Base-by-base conservation (phyloP, 1,140 invertebrate species). In the Coelopa frigida region DNA sequence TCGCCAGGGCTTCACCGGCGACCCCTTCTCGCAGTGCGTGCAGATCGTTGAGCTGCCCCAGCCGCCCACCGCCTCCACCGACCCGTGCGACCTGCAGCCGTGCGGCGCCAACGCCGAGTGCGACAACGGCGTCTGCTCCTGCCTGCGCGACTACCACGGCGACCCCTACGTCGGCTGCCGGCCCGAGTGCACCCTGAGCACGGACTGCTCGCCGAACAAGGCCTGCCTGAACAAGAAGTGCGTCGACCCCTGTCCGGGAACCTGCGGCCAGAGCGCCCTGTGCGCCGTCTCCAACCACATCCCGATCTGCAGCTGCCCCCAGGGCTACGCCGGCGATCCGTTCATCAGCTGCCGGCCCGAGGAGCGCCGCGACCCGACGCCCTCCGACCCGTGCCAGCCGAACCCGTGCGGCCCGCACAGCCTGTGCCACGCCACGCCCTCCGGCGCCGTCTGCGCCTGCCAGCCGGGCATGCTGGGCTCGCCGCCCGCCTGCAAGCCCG, bases 111-210 rank as follows among this genome's bases (percentile, higher is more conserved):
- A 89, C 70, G 84, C 87, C 24, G 55, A 85, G 60, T 84, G 82
- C 65, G 84, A 85, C 68, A 50, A 55, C 20, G 79, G 79, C 40
- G 81, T 85, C 38, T 85, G 82, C 54, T 70, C 72, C 20, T 85
- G 83, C 53, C 50, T 81, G 44, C 61, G 70, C 15, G 79, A 80
- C 44, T 86, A 84, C 61, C 72, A 77, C 35, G 81, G 81, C 18
- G 76, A 80, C 67, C 80, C 82, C 4, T 82, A 84, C 50, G 61
- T 68, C 43, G 79, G 75, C 15, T 91, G 89, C 65, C 71, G 85
- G 50, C 87, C 87, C 12, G 87, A 91, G 68, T 92, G 88, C 67
- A 82, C 87, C 0, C 78, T 87, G 56, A 91, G 87, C 61, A 81
- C 84, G 2, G 88, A 92, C 48, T 92, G 88, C 64, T 72, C 84